Conservation (phyloP, 1,140 invertebrate genomes). For the Lordiphosa collinella region DNA sequence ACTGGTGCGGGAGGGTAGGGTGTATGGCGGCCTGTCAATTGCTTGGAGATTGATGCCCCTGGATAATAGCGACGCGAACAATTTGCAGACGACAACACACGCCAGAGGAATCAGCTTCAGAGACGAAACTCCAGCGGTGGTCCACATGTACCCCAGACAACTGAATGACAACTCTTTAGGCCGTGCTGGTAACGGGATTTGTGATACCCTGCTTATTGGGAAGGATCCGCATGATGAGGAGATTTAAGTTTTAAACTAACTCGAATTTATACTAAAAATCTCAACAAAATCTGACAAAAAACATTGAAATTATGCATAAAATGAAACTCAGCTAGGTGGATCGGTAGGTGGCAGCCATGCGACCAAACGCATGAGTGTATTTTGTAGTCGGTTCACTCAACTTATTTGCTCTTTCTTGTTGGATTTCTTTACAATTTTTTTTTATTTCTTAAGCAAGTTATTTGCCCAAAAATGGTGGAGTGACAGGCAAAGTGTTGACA, state of each 20-base stretch:
- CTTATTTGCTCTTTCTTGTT: too few species aligned
- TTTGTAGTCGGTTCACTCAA: too few species aligned
- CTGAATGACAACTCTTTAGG: conserved; percentile 73
- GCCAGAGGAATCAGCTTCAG: conserved; percentile 17
- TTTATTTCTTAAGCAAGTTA: conserved; percentile 56
- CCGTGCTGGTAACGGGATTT: conserved; percentile 35
- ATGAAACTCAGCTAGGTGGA: too few species aligned
- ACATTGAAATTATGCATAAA: too few species aligned
- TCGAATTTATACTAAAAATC: too few species aligned
- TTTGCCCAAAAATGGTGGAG: conserved; percentile 69
- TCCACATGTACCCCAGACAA: conserved; percentile 45
- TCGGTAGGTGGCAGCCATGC: too few species aligned
- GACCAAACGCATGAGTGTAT: too few species aligned
- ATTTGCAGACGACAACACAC: conserved; percentile 73
- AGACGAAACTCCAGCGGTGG: conserved; percentile 49
- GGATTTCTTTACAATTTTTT: conserved; percentile 1
- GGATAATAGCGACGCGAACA: conserved; percentile 76
- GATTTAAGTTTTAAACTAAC: too few species aligned
- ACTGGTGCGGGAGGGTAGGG: background rate
- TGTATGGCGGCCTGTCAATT: conserved; percentile 55
- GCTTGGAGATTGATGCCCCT: conserved; percentile 71
- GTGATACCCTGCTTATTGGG: too few species aligned
- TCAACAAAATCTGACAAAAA: too few species aligned
- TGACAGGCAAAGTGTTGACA: conserved; percentile 56
- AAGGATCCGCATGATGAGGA: too few species aligned